Conservation (phyloP, 2,888 invertebrate genomes). For the Gordius sp. region DNA sequence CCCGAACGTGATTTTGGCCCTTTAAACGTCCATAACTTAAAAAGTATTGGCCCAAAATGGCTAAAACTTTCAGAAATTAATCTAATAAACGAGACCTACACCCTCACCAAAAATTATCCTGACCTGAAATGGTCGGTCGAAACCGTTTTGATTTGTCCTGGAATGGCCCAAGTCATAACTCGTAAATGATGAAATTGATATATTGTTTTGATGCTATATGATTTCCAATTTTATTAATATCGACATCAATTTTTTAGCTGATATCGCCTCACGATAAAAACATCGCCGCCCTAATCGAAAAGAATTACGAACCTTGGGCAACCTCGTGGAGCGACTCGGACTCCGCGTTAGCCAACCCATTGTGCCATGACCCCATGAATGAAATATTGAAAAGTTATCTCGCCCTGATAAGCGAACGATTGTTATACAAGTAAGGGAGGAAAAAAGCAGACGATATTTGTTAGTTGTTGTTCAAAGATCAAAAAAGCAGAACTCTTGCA, state of each 20-base stretch:
- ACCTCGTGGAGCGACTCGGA: slow-evolving; percentile 45
- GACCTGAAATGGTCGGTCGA: too few relatives aligned
- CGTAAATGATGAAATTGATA: not conserved
- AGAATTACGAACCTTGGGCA: slow-evolving; percentile 46
- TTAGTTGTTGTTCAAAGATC: not conserved
- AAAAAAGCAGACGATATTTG: not conserved
- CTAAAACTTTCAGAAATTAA: too few relatives aligned
- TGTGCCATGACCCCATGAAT: slow-evolving; percentile 42
- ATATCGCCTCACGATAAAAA: slow-evolving; percentile 62
- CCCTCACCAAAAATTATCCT: too few relatives aligned
- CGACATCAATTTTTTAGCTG: slow-evolving; percentile 36
- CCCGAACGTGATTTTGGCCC: too few relatives aligned
- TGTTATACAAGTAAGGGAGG: slow-evolving; percentile 21
- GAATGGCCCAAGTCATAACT: too few relatives aligned
- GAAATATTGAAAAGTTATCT: slow-evolving; percentile 45
- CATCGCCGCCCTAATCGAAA: slow-evolving; percentile 49
- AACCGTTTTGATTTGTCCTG: too few relatives aligned
- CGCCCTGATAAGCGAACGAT: slow-evolving; percentile 25
- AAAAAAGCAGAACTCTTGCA: not conserved
- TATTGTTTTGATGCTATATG: slow-evolving; percentile 7
- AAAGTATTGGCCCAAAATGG: too few relatives aligned
- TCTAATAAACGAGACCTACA: too few relatives aligned
- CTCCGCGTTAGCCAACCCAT: slow-evolving; percentile 33
- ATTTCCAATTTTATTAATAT: not conserved
- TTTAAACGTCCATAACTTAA: too few relatives aligned